Percentiles rank a stretch among this genome's conserved stretches.
These are phyloP conservation scores for Nymphalis urticae DNA, from an alignment of 2,888 invertebrate genomes.

Conservation along the genomic window DNA sequence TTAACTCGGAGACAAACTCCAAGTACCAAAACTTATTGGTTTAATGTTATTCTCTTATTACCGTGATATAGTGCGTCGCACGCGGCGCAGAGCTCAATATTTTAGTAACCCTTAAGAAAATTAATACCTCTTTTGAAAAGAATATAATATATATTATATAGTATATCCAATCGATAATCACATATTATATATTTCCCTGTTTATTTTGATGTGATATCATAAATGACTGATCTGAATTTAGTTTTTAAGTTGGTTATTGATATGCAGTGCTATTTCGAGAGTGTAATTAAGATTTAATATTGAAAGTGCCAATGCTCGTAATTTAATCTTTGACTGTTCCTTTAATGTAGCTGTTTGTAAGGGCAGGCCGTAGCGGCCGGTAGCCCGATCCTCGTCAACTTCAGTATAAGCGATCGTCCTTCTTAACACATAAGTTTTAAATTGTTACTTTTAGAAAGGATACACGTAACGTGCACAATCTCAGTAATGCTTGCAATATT, in stretches of 20 bases:
- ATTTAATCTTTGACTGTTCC: slow-evolving; percentile 81
- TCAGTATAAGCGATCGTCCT: slow-evolving; percentile 70
- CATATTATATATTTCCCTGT: slow-evolving; percentile 79
- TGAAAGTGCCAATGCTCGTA: slow-evolving; percentile 83
- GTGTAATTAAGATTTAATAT: slow-evolving; percentile 81
- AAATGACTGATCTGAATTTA: slow-evolving; percentile 84
- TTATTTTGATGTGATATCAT: slow-evolving; percentile 84
- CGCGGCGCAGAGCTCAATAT: slow-evolving; percentile 81
- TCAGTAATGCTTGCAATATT: slow-evolving; percentile 82
- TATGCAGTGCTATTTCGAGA: slow-evolving; percentile 81
- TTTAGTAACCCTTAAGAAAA: slow-evolving; percentile 82
- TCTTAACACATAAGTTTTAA: slow-evolving; percentile 58
- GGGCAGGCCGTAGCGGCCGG: slow-evolving; percentile 41
- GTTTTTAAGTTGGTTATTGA: slow-evolving; percentile 83
- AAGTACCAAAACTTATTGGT: slow-evolving; percentile 81
- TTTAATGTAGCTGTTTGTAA: slow-evolving; percentile 64
- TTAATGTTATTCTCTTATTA: slow-evolving; percentile 80
- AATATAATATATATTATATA: slow-evolving; percentile 70
- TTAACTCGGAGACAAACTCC: slow-evolving; percentile 74
- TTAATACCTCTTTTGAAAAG: slow-evolving; percentile 82
- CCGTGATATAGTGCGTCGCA: slow-evolving; percentile 79
- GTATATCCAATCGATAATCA: slow-evolving; percentile 79
- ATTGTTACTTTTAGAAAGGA: slow-evolving; percentile 47
- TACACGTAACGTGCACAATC: slow-evolving; percentile 80
- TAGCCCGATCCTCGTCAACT: slow-evolving; percentile 49